These are phyloP conservation scores for Pachyseris speciosa DNA, from an alignment of 64 coral and sea anemone species.

Conservation along the genomic window DNA sequence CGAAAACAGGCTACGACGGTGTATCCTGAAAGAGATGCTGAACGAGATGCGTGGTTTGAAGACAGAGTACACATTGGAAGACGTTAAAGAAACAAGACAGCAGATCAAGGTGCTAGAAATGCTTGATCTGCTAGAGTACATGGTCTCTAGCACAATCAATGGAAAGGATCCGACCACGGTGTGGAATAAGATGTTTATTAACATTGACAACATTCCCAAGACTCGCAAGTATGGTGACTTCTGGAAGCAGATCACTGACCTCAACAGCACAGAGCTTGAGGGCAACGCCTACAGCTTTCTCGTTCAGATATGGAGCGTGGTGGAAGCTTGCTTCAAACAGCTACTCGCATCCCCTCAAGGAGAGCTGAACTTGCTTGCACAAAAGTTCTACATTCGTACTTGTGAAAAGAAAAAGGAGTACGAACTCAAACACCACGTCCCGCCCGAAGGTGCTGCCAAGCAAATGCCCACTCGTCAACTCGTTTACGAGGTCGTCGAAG, in stretches of 20 bases:
- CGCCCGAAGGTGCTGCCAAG: neutral
- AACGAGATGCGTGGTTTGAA: neutral
- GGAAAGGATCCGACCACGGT: constrained; percentile 1
- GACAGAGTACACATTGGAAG: neutral
- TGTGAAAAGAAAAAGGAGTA: neutral
- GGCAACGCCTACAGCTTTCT: neutral
- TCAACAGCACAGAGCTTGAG: constrained; percentile 1
- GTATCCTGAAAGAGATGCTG: constrained; percentile 14
- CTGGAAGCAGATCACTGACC: constrained; percentile 5
- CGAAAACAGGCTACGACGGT: neutral
- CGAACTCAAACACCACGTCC: neutral
- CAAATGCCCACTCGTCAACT: neutral
- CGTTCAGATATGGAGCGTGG: neutral
- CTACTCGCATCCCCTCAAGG: neutral
- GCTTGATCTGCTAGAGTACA: constrained; percentile 5
- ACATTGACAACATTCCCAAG: neutral
- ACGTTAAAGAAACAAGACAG: neutral
- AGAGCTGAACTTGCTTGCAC: neutral
- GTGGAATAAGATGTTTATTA: constrained; percentile 17
- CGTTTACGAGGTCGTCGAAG: too few relatives aligned
- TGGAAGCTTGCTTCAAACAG: neutral
- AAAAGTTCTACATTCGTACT: constrained; percentile 10
- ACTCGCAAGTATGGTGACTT: neutral
- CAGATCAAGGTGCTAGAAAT: neutral
- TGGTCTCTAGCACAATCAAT: neutral